Conservation (phyloP, 2,113 vertebrate species). For the Chloroceryle aenea region DNA sequence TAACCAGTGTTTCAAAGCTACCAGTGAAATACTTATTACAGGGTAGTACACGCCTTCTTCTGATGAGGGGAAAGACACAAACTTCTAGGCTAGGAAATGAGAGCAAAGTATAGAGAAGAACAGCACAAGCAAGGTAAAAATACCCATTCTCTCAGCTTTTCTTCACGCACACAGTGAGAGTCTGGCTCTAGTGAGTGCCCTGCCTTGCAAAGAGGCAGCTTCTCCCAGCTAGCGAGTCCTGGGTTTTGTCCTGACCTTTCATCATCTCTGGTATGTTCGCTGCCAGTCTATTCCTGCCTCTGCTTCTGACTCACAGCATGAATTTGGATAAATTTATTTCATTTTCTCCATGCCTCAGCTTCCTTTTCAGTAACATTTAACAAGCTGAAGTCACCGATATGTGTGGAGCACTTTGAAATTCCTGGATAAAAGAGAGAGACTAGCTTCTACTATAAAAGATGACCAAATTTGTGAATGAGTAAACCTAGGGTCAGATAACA, state of each 20-base stretch:
- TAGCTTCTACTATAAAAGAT: not conserved
- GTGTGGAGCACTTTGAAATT: not conserved
- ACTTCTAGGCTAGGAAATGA: accelerated
- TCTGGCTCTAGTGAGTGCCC: not conserved
- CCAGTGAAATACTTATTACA: not conserved
- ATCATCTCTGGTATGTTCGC: not conserved
- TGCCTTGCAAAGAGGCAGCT: not conserved
- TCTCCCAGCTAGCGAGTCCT: not conserved
- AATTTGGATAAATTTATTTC: slow-evolving; percentile 6
- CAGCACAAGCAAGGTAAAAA: not conserved
- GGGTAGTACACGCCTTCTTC: not conserved
- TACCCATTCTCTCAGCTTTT: not conserved
- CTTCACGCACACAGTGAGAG: not conserved
- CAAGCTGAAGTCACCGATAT: not conserved
- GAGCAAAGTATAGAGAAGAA: not conserved
- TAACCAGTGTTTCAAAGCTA: not conserved
- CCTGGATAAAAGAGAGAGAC: not conserved
- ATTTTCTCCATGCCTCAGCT: not conserved
- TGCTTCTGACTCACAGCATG: not conserved
- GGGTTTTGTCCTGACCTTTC: slow-evolving; percentile 3
- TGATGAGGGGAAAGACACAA: not conserved
- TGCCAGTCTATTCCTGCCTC: slow-evolving; percentile 9
- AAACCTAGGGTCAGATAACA: slow-evolving; percentile 1
- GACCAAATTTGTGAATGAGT: slow-evolving; percentile 39
- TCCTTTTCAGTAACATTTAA: not conserved